Evolutionary conservation across 2,113 vertebrate species (phyloP).

Genomic region (Tachysurus fulvidraco): DNA sequence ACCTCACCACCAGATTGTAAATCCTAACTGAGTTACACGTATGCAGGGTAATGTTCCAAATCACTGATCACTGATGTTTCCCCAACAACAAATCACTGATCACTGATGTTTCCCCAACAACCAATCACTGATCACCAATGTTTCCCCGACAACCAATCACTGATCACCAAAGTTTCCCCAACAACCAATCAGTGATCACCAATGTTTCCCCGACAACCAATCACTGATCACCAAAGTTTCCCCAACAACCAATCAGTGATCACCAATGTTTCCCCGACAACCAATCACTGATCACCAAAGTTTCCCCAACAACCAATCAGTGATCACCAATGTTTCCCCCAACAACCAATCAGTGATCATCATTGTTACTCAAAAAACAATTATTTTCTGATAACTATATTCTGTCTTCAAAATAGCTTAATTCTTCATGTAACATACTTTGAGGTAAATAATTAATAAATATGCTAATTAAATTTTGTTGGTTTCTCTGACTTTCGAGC

Average conservation of each 20-base stretch:
- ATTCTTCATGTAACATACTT: background rate
- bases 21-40: background rate
- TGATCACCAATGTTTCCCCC: too few relatives aligned
- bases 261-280: too few relatives aligned
- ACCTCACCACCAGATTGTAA: background rate
- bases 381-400: background rate
- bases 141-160: background rate
- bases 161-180: background rate
- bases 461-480: background rate
- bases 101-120: background rate
- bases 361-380: background rate
- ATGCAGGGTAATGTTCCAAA: background rate
- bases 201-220: background rate
- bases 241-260: too few relatives aligned
- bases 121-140: background rate
- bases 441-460: background rate
- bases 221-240: background rate
- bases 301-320: too few relatives aligned
- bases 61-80: background rate
- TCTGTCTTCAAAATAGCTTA: background rate
- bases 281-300: too few relatives aligned
- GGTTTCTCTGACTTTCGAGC: background rate
- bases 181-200: background rate
- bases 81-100: background rate
- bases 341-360: background rate